A percentile compares a stretch with the other conserved stretches of the same genome.
These are phyloP conservation scores for Gambusia yucatana DNA, from an alignment of 2,797 vertebrate species.

Conservation along the genomic window DNA sequence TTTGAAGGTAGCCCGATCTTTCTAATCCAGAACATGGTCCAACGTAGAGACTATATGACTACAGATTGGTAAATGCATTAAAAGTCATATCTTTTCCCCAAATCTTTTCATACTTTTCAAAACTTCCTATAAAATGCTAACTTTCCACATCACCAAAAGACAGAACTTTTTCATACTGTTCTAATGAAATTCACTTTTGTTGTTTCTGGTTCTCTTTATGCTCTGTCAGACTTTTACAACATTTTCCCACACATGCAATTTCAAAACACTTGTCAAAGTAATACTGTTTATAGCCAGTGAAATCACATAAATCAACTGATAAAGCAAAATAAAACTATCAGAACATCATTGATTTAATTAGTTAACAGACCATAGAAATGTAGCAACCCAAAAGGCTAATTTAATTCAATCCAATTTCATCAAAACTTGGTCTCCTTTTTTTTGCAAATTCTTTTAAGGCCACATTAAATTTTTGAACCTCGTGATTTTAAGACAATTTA, in stretches of 20 bases:
- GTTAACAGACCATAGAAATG: conserved; percentile 3
- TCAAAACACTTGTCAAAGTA: not conserved
- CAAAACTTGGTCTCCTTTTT: not conserved
- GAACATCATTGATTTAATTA: not conserved
- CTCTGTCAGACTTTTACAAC: not conserved
- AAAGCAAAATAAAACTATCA: not conserved
- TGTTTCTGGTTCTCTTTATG: not conserved
- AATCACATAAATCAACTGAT: not conserved
- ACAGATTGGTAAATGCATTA: not conserved
- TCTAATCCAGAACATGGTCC: not conserved
- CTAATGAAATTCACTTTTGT: not conserved
- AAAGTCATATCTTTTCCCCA: not conserved
- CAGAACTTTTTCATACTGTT: not conserved
- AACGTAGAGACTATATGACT: not conserved
- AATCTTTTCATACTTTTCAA: not conserved
- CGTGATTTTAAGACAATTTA: not conserved
- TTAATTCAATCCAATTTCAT: not conserved
- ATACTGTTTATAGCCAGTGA: not conserved
- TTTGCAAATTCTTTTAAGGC: not conserved
- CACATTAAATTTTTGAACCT: not conserved
- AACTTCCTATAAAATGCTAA: too few species aligned
- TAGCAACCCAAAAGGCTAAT: not conserved
- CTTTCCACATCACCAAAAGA: not conserved
- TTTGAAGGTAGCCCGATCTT: not conserved
- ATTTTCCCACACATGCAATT: not conserved